phyloP scores from a whole-genome alignment of 2,113 vertebrate genomes.

The Felis chaus region DNA sequence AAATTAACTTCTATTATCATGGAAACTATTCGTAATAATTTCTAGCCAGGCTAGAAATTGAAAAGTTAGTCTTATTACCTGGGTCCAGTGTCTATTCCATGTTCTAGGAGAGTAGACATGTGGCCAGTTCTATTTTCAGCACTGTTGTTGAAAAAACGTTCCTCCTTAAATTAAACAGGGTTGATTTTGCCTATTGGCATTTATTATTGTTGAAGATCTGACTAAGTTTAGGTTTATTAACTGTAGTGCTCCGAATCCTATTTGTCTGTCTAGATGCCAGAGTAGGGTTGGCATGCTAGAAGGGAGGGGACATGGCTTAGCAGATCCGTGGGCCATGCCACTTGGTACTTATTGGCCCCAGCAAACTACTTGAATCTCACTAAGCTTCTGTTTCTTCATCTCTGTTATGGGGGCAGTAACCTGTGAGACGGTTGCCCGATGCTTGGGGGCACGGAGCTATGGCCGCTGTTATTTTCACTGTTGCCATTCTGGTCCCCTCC shows the following conservation, averaged over 20 bases:
- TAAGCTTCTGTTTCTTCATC: slow-evolving; percentile 12
- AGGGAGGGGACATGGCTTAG: neutral
- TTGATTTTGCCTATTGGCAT: slow-evolving; percentile 31
- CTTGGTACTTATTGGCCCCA: neutral
- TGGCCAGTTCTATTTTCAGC: slow-evolving; percentile 22
- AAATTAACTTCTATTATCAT: slow-evolving; percentile 46
- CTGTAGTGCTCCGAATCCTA: neutral
- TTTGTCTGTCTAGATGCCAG: neutral
- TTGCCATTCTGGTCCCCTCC: neutral
- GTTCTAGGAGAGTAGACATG: neutral
- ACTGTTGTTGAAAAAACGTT: neutral
- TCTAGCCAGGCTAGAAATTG: slow-evolving; percentile 23
- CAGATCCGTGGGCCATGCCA: neutral
- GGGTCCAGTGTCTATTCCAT: neutral
- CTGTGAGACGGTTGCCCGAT: neutral
- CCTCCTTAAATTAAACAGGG: neutral
- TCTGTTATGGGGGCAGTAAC: neutral
- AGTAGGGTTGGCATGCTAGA: neutral
- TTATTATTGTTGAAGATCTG: slow-evolving; percentile 1
- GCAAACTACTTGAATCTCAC: neutral
- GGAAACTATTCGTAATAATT: slow-evolving; percentile 20
- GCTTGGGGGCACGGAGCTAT: neutral
- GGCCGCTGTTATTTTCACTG: too few relatives aligned
- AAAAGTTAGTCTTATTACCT: slow-evolving; percentile 27
- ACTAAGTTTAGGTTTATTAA: neutral